phyloP scores from a whole-genome alignment of 2,888 invertebrate genomes.

The Selenia dentaria region DNA sequence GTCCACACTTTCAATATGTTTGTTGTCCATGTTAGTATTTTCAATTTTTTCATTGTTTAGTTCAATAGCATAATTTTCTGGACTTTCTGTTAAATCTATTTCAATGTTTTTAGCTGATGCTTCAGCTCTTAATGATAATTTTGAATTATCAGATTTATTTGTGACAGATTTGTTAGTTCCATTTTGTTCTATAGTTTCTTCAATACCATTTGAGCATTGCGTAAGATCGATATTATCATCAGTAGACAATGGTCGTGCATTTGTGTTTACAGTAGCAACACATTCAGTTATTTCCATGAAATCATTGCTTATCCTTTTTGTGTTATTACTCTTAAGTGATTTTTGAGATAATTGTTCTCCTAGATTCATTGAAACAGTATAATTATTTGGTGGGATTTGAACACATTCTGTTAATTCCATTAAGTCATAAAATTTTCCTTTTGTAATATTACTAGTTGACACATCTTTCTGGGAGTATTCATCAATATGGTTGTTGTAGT shows the following conservation, averaged over 20 bases:
- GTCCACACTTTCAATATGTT: conserved; percentile 42
- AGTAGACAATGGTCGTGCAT: too few species aligned
- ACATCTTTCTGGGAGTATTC: neutral
- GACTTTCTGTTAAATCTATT: conserved; percentile 53
- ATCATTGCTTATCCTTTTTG: conserved; percentile 57
- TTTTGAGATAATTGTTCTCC: conserved; percentile 36
- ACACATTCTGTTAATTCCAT: conserved; percentile 69
- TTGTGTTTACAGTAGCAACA: conserved; percentile 40
- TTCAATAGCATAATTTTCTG: conserved; percentile 26
- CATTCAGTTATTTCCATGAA: conserved; percentile 71
- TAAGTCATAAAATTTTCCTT: conserved; percentile 54
- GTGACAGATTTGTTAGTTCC: neutral
- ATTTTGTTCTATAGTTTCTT: neutral
- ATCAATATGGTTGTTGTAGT: neutral
- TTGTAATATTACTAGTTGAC: conserved; percentile 23
- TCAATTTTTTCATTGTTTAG: neutral
- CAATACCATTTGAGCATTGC: conserved; percentile 34
- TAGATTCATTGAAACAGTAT: neutral
- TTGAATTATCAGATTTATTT: neutral
- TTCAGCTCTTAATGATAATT: neutral
- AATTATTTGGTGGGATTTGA: conserved; percentile 6
- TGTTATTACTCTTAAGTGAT: conserved; percentile 31
- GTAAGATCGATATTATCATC: conserved; percentile 49
- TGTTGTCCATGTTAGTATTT: conserved; percentile 5
- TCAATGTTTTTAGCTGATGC: conserved; percentile 29